A percentile compares a stretch with the other conserved stretches of the same genome.
Conservation (phyloP, 2,797 vertebrate genomes). For the Gadopsis marmoratus region DNA sequence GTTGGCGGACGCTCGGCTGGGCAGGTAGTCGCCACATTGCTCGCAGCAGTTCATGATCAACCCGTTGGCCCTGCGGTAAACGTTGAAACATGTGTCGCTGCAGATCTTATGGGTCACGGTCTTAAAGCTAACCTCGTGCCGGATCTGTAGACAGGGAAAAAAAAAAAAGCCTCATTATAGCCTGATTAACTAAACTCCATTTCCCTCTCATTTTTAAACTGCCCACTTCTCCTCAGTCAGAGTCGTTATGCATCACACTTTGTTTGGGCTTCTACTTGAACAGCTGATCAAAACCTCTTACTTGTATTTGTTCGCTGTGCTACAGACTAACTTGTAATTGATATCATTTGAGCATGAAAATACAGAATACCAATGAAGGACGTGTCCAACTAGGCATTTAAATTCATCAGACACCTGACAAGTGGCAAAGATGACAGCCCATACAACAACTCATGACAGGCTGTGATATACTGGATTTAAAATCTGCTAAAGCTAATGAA, state of each 20-base stretch:
- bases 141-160: slow-evolving; percentile 86
- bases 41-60: slow-evolving; percentile 99
- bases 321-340: no score
- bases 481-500: not conserved
- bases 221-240: not conserved
- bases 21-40: slow-evolving; percentile 97
- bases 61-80: slow-evolving; percentile 97
- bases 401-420: not conserved
- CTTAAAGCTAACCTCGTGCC: slow-evolving; percentile 99
- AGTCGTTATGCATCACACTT: not conserved
- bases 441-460: not conserved
- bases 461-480: not conserved
- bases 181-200: not conserved
- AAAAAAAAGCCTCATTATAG: not conserved
- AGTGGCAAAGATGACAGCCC: not conserved
- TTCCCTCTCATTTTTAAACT: not conserved
- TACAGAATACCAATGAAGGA: not conserved
- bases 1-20: slow-evolving; percentile 94
- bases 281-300: not conserved
- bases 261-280: not conserved
- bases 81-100: slow-evolving; percentile 98
- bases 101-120: slow-evolving; percentile 99
- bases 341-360: not conserved
- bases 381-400: not conserved
- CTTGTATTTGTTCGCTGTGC: not conserved